Percentiles rank a stretch among this genome's conserved stretches.
phyloP scores from a whole-genome alignment of 2,113 vertebrate genomes.

The Panurus biarmicus region DNA sequence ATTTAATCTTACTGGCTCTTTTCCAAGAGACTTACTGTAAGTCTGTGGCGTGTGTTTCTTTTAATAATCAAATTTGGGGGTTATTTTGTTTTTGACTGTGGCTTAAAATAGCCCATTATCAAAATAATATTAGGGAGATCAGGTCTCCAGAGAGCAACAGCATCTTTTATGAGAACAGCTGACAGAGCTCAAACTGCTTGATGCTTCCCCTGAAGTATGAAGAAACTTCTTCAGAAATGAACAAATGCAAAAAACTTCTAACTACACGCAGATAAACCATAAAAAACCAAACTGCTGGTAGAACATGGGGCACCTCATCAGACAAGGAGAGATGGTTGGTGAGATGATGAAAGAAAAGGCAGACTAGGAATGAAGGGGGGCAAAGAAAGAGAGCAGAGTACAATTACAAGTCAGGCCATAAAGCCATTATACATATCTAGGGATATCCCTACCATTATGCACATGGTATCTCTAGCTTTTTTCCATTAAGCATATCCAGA shows the following conservation, averaged over 20 bases:
- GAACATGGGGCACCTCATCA: background rate
- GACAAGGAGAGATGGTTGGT: background rate
- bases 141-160: background rate
- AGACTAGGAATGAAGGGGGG: background rate
- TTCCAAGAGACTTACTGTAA: conserved; percentile 7
- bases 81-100: background rate
- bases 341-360: background rate
- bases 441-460: background rate
- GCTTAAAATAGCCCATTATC: background rate
- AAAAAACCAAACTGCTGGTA: background rate
- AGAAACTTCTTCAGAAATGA: background rate
- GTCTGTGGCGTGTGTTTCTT: background rate
- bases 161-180: background rate
- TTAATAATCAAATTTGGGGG: background rate
- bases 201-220: background rate
- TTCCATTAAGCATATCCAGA: background rate
- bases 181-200: background rate
- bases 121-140: background rate
- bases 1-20: conserved; percentile 20
- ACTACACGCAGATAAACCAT: background rate
- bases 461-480: background rate
- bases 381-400: background rate
- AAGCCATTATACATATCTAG: background rate
- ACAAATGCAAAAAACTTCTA: background rate
- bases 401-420: background rate